These are phyloP conservation scores for Erpobdella octoculata DNA, from an alignment of 2,888 invertebrate genomes.

Conservation along the genomic window DNA sequence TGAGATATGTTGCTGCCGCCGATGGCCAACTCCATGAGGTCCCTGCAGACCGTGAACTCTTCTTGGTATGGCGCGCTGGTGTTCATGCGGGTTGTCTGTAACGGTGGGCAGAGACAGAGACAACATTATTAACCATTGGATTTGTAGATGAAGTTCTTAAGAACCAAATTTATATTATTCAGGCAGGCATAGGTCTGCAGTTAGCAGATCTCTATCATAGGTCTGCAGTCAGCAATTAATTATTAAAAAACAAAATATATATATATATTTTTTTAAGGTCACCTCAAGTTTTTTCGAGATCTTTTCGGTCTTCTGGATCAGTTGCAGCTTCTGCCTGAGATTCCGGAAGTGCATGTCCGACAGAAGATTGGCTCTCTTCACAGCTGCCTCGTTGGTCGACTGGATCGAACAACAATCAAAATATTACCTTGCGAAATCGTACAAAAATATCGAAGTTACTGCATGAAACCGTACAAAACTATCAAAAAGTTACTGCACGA, in stretches of 20 bases:
- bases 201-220: neutral
- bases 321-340: slow-evolving; percentile 63
- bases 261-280: slow-evolving; percentile 9
- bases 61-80: slow-evolving; percentile 57
- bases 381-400: slow-evolving; percentile 41
- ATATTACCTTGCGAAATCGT: neutral
- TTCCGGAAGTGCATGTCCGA: slow-evolving; percentile 86
- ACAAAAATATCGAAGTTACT: neutral
- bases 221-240: neutral
- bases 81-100: slow-evolving; percentile 63
- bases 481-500: too few relatives aligned
- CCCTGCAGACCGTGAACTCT: slow-evolving; percentile 88
- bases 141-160: neutral
- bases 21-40: slow-evolving; percentile 95
- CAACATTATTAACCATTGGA: neutral
- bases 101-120: neutral
- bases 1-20: slow-evolving; percentile 93
- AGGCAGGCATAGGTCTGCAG: too few relatives aligned
- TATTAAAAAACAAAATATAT: neutral
- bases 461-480: too few relatives aligned
- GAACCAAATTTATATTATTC: neutral
- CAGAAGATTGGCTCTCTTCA: slow-evolving; percentile 78
- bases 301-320: slow-evolving; percentile 89
- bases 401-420: neutral
- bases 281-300: slow-evolving; percentile 82